These are phyloP conservation scores for Harpagifer antarcticus DNA, from an alignment of 2,797 vertebrate species.

Conservation along the genomic window DNA sequence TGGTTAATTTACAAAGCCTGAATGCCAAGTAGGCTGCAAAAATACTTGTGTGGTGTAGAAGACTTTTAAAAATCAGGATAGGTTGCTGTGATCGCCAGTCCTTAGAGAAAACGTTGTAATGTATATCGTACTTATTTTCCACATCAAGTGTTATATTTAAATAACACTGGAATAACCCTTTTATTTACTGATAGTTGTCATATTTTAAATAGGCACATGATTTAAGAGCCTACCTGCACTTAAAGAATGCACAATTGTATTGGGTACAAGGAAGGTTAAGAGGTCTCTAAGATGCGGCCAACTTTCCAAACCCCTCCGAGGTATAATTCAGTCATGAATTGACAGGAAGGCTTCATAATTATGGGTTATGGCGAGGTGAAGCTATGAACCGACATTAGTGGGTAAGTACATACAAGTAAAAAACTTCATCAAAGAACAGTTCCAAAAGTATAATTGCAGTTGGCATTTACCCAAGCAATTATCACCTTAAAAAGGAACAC, in stretches of 20 bases:
- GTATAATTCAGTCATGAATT: conserved; percentile 44
- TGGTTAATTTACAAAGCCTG: conserved; percentile 10
- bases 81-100: neutral
- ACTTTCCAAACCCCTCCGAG: conserved; percentile 46
- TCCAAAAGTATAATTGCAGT: conserved; percentile 57
- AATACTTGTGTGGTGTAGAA: neutral
- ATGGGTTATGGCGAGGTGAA: conserved; percentile 58
- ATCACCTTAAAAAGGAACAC: conserved; percentile 43
- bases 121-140: too few species aligned
- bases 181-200: too few species aligned
- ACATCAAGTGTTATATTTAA: too few species aligned
- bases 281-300: conserved; percentile 19
- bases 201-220: neutral
- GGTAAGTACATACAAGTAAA: conserved; percentile 43
- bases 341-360: conserved; percentile 58
- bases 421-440: conserved; percentile 48
- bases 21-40: conserved; percentile 12
- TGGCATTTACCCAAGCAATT: conserved; percentile 41
- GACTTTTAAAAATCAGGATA: neutral
- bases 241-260: conserved; percentile 41
- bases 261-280: conserved; percentile 28
- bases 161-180: too few species aligned
- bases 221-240: conserved; percentile 5
- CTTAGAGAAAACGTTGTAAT: too few species aligned
- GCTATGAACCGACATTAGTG: conserved; percentile 46